Conservation (phyloP, 2,797 vertebrate genomes). For the Nyctalus aviator region DNA sequence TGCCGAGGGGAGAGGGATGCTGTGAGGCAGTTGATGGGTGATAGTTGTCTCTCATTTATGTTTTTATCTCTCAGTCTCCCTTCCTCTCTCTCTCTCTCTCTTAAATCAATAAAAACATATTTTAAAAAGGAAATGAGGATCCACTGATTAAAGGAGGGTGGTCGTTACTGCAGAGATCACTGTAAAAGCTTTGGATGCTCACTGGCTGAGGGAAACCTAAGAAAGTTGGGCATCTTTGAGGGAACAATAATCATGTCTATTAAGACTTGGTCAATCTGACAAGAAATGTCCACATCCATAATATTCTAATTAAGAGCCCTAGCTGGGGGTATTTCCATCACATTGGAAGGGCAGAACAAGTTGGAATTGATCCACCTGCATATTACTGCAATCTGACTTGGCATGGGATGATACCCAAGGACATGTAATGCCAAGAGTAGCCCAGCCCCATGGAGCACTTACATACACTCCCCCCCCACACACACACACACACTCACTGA, state of each 20-base stretch:
- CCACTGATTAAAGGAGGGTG: slow-evolving; percentile 43
- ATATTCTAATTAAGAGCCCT: slow-evolving; percentile 55
- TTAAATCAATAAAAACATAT: neutral
- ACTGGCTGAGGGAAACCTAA: slow-evolving; percentile 72
- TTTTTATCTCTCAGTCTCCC: neutral
- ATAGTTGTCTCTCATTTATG: neutral
- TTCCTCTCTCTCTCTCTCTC: neutral
- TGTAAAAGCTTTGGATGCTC: slow-evolving; percentile 36
- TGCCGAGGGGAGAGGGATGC: accelerated
- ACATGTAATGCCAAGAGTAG: slow-evolving; percentile 73
- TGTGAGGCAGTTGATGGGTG: neutral
- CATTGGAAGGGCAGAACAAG: slow-evolving; percentile 73
- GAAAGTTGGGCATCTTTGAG: slow-evolving; percentile 64
- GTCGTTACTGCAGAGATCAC: slow-evolving; percentile 45
- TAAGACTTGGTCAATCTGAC: slow-evolving; percentile 43
- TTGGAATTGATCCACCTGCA: slow-evolving; percentile 28
- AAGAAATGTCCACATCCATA: slow-evolving; percentile 56
- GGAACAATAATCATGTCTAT: slow-evolving; percentile 48
- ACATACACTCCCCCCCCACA: neutral
- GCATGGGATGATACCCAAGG: slow-evolving; percentile 61
- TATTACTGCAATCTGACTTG: slow-evolving; percentile 69
- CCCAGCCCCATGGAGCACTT: slow-evolving; percentile 12
- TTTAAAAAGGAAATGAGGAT: neutral
- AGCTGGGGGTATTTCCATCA: slow-evolving; percentile 59
- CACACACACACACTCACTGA: slow-evolving; percentile 36